Percentiles rank a stretch among this genome's conserved stretches.
Conservation (phyloP, 2,113 vertebrate species). For the Chloropsis cyanopogon region DNA sequence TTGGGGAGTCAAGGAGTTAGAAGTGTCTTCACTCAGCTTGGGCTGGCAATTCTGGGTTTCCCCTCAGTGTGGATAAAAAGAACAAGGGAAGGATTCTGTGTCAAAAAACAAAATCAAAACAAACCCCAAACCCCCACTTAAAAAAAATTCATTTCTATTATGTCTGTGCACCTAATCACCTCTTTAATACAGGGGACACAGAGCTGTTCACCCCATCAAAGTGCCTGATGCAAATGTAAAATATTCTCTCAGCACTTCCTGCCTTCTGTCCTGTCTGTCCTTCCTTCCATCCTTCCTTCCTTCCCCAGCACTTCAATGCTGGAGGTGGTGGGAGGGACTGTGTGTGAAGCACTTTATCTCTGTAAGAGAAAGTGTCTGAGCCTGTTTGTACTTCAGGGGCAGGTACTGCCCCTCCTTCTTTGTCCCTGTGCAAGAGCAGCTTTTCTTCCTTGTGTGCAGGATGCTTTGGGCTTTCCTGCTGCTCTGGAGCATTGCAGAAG, state of each 20-base stretch:
- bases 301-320: not conserved
- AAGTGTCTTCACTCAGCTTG: not conserved
- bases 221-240: not conserved
- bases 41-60: not conserved
- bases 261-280: not conserved
- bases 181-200: not conserved
- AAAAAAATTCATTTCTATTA: fast-evolving
- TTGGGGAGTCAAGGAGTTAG: not conserved
- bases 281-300: not conserved
- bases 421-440: not conserved
- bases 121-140: fast-evolving
- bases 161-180: not conserved
- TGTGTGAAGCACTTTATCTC: not conserved
- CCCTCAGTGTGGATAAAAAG: not conserved
- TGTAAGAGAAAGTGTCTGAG: not conserved
- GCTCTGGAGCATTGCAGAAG: not conserved
- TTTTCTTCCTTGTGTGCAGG: conserved; percentile 2
- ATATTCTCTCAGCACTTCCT: not conserved
- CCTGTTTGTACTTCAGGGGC: not conserved
- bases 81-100: not conserved
- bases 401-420: not conserved
- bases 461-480: not conserved
- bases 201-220: not conserved
- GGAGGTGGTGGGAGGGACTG: not conserved
- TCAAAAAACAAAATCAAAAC: not conserved